phyloP scores from a whole-genome alignment of 1,140 invertebrate genomes.

The Mamestra configurata region DNA sequence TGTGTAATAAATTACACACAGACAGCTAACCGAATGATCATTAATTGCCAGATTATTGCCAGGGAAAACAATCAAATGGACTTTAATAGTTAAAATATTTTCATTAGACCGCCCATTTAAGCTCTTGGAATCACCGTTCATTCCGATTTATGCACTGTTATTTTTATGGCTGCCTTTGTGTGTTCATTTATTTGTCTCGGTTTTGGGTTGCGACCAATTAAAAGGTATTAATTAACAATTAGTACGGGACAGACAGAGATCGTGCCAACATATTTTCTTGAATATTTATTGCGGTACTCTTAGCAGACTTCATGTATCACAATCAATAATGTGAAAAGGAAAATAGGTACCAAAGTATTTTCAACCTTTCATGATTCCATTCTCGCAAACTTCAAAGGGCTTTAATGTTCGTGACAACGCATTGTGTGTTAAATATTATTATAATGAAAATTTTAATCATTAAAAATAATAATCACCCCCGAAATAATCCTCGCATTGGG shows the following conservation, averaged over 20 bases:
- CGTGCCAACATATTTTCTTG: conserved; percentile 12
- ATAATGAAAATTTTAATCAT: conserved; percentile 33
- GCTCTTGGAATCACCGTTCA: conserved; percentile 72
- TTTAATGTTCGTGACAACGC: neutral
- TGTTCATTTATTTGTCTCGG: conserved; percentile 70
- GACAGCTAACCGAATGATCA: conserved; percentile 54
- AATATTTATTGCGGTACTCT: conserved; percentile 5
- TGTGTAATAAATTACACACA: conserved; percentile 29
- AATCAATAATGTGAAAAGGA: conserved; percentile 8
- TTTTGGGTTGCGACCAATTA: conserved; percentile 61
- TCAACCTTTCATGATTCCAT: neutral
- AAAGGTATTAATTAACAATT: conserved; percentile 43
- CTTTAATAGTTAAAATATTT: conserved; percentile 80
- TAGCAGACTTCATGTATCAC: neutral
- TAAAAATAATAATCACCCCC: conserved; percentile 39
- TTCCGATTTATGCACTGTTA: conserved; percentile 71
- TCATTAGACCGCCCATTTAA: conserved; percentile 66
- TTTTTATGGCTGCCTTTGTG: conserved; percentile 64
- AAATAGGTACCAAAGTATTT: neutral
- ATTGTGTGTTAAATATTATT: conserved; percentile 24
- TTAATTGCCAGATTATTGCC: conserved; percentile 67
- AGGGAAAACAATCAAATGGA: conserved; percentile 77
- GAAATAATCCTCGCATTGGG: conserved; percentile 47
- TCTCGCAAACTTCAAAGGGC: neutral
- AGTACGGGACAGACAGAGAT: conserved; percentile 1